Evolutionary conservation across 2,797 vertebrate genomes (phyloP), one percentile per base, ranked within the genome.

Genomic region (Limosa lapponica): DNA sequence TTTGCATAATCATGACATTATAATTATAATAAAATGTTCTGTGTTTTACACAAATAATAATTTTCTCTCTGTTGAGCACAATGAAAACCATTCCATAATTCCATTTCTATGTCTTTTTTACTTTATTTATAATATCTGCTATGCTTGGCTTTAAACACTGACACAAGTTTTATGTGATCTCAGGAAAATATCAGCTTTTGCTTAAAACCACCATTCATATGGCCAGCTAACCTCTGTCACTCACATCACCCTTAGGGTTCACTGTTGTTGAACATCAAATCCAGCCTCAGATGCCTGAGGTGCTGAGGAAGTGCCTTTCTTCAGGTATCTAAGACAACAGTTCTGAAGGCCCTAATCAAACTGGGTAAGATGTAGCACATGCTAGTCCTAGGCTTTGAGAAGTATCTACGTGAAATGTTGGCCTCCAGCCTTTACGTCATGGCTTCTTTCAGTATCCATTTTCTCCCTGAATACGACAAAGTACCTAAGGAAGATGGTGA

Each of bases 281-380:
- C 18, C 8, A 6, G 12, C 4, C 49, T 79, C 10, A 17, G 16
- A 34, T 16, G 3, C 7, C 27, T 65, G 43, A 43, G 48, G 13
- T 39, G 30, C 8, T 43, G 55, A 62, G 44, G 25, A 71, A 48
- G 14, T 22, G 14, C 2, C 44, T 62, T 77, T 62, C 34, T 30
- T 86, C 65, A 71, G 36, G 10, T 57, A 44, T 22, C 22, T 19
- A 41, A 41, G 16, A 24, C 28, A 67, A 17, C 8, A 13, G 4
- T 48, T 90, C 22, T 46, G 36, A 81, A 84, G 22, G 4, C 15
- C 13, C 24, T 65, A 69, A 55, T 36, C 12, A 61, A 78, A 52
- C 43, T 20, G 10, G 8, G 0, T 25, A 69, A 71, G 65, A 58
- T 0, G 0, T 28, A 71, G 48, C 11, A 54, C 17, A 39, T 14